Evolutionary conservation across 2,888 invertebrate genomes (phyloP).

Genomic region (Ischnura elegans): DNA sequence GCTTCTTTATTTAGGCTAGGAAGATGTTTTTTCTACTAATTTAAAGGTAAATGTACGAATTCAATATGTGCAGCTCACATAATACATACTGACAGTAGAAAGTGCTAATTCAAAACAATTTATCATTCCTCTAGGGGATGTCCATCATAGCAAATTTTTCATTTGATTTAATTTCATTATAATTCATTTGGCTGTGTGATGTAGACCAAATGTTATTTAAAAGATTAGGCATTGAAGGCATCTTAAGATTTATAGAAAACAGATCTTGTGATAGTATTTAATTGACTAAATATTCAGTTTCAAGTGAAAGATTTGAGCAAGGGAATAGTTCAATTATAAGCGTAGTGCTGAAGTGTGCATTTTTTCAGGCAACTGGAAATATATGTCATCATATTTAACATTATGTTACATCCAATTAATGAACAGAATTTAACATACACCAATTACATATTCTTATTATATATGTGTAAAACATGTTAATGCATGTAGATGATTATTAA

Average conservation of each 20-base stretch:
- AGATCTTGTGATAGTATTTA: conserved; percentile 43
- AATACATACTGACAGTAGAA: conserved; percentile 1
- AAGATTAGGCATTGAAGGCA: conserved; percentile 44
- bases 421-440: conserved; percentile 28
- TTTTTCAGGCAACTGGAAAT: conserved; percentile 54
- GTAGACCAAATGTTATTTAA: background rate
- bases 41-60: conserved; percentile 1
- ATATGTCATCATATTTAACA: conserved; percentile 29
- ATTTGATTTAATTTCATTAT: background rate
- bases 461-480: conserved; percentile 40
- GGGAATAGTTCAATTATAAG: conserved; percentile 24
- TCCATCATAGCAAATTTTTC: background rate
- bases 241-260: conserved; percentile 13
- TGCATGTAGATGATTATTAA: conserved; percentile 50
- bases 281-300: conserved; percentile 61
- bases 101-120: background rate
- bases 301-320: conserved; percentile 57
- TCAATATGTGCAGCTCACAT: conserved; percentile 29
- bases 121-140: background rate
- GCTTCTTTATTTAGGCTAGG: conserved; percentile 55
- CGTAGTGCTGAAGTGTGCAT: conserved; percentile 53
- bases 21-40: background rate
- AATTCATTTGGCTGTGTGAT: conserved; percentile 40
- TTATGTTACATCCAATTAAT: conserved; percentile 36
- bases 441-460: conserved; percentile 6